Percentiles rank a stretch among this genome's conserved stretches.
Evolutionary conservation across 2,113 vertebrate genomes (phyloP).

Genomic region (Festucalex cinctus): DNA sequence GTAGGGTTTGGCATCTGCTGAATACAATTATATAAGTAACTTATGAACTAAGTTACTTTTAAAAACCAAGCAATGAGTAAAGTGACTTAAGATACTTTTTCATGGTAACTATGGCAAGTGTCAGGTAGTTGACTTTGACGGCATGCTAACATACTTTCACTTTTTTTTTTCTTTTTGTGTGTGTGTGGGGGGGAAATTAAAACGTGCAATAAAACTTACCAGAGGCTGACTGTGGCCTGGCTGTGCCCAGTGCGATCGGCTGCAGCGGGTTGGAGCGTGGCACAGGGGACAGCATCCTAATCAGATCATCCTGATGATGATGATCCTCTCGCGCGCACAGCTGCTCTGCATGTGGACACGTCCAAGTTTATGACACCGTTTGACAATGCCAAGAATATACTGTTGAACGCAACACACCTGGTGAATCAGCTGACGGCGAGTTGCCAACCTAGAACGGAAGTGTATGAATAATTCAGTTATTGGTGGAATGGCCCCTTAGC

Average conservation of each 20-base stretch:
- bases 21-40: too few relatives aligned
- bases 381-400: neutral
- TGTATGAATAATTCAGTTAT: neutral
- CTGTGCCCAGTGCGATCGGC: slow-evolving; percentile 2
- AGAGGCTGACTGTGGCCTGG: slow-evolving; percentile 13
- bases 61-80: too few relatives aligned
- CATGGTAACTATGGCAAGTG: too few relatives aligned
- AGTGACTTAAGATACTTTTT: too few relatives aligned
- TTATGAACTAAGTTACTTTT: too few relatives aligned
- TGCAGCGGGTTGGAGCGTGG: slow-evolving; percentile 9
- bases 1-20: too few relatives aligned
- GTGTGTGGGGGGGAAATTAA: too few relatives aligned
- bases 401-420: slow-evolving; percentile 31
- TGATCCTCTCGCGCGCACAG: slow-evolving; percentile 14
- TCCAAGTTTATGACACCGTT: neutral
- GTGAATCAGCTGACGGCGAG: slow-evolving; percentile 14
- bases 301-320: neutral
- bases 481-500: too few relatives aligned
- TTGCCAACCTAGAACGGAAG: slow-evolving; percentile 30
- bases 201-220: slow-evolving; percentile 25
- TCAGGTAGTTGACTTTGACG: too few relatives aligned
- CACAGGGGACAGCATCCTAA: slow-evolving; percentile 1
- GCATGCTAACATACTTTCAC: too few relatives aligned
- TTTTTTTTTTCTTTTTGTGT: too few relatives aligned
- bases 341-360: slow-evolving; percentile 22